Conservation (phyloP, 1,140 invertebrate genomes). For the Zaprionus davidi region DNA sequence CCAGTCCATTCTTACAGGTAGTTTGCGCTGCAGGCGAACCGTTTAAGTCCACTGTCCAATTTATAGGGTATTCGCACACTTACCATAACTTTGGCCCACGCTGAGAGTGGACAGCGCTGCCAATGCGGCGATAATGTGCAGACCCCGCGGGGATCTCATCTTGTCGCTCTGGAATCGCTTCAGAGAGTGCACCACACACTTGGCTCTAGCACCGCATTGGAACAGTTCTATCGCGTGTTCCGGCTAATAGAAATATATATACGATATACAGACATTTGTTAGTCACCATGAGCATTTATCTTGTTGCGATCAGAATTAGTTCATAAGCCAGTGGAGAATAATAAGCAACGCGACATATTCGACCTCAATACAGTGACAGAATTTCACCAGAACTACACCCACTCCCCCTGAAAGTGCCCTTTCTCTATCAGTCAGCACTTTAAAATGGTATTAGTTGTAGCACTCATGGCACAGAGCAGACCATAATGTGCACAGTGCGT, state of each 20-base stretch:
- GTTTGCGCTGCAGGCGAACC: constrained; percentile 87
- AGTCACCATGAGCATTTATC: constrained; percentile 30
- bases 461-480: constrained; percentile 16
- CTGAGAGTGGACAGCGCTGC: constrained; percentile 46
- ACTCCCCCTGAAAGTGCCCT: constrained; percentile 3
- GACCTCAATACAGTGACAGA: constrained; percentile 66
- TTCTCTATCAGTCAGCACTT: background rate
- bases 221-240: constrained; percentile 51
- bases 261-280: background rate
- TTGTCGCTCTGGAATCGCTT: constrained; percentile 24
- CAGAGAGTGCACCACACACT: background rate
- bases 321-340: constrained; percentile 59
- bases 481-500: constrained; percentile 82
- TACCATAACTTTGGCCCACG: constrained; percentile 54
- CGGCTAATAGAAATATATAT: constrained; percentile 27
- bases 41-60: background rate
- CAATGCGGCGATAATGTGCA: constrained; percentile 36
- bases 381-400: constrained; percentile 41
- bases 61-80: constrained; percentile 25
- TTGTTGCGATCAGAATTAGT: constrained; percentile 64
- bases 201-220: constrained; percentile 47
- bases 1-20: constrained; percentile 94
- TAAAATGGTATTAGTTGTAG: constrained; percentile 39
- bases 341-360: constrained; percentile 38
- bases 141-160: constrained; percentile 52